A percentile compares a stretch with the other conserved stretches of the same genome.
These are phyloP conservation scores for Hyperoplus immaculatus DNA, from an alignment of 2,797 vertebrate species.

Conservation along the genomic window DNA sequence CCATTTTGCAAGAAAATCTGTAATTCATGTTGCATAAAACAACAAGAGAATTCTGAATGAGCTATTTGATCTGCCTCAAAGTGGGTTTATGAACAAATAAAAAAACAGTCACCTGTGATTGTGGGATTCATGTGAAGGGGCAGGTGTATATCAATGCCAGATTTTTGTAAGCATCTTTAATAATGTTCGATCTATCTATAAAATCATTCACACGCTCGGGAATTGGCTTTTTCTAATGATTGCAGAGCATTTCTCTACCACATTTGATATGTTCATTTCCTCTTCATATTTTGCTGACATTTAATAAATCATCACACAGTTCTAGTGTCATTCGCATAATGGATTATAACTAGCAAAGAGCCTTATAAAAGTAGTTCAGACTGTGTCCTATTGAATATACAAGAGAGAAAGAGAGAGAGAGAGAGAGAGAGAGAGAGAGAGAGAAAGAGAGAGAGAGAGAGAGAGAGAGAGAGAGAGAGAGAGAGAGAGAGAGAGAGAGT, in stretches of 20 bases:
- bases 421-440: too few species aligned
- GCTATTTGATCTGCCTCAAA: background rate
- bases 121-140: background rate
- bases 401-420: background rate
- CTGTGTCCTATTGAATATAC: background rate
- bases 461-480: too few species aligned
- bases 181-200: background rate
- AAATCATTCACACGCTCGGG: constrained; percentile 18
- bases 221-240: constrained; percentile 21
- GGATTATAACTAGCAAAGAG: background rate
- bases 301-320: constrained; percentile 28
- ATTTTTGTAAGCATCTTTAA: background rate
- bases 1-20: background rate
- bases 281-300: constrained; percentile 30
- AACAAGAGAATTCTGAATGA: background rate
- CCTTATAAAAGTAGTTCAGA: background rate
- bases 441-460: too few species aligned
- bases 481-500: background rate
- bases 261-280: constrained; percentile 30
- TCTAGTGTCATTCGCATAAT: background rate
- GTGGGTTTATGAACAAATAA: background rate
- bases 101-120: background rate
- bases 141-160: background rate
- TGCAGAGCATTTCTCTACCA: constrained; percentile 4
- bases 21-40: background rate